Evolutionary conservation across 2,113 vertebrate species (phyloP).

Genomic region (Engystomops pustulosus): DNA sequence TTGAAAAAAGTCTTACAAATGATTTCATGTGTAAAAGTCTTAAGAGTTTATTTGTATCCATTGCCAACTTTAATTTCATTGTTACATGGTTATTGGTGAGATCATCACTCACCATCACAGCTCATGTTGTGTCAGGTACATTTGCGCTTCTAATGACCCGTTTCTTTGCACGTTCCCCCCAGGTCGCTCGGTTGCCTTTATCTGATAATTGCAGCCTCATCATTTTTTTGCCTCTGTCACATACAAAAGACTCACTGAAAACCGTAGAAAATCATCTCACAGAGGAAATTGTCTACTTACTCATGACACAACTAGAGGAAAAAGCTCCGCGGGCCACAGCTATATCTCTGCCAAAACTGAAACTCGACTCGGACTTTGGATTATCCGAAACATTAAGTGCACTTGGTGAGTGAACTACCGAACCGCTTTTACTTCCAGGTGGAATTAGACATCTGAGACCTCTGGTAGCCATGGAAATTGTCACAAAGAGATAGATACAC

Average conservation of each 20-base stretch:
- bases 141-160: no score
- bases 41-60: no score
- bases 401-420: slow-evolving; percentile 46
- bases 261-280: background rate
- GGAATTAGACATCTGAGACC: no score
- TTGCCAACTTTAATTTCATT: no score
- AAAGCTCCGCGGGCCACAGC: background rate
- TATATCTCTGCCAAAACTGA: slow-evolving; percentile 9
- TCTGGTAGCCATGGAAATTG: no score
- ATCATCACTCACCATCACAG: background rate
- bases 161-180: background rate
- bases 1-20: no score
- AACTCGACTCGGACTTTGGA: slow-evolving; percentile 13
- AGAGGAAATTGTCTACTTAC: background rate
- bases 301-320: background rate
- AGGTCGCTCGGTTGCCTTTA: slow-evolving; percentile 43
- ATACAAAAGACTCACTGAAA: background rate
- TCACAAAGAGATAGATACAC: no score
- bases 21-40: no score
- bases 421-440: no score
- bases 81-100: no score
- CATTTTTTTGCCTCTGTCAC: slow-evolving; percentile 16
- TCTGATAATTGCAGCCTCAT: slow-evolving; percentile 30
- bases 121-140: no score
- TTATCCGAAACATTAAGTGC: slow-evolving; percentile 12